Conservation (phyloP, 2,113 vertebrate genomes). For the Gasterosteus aculeatus region DNA sequence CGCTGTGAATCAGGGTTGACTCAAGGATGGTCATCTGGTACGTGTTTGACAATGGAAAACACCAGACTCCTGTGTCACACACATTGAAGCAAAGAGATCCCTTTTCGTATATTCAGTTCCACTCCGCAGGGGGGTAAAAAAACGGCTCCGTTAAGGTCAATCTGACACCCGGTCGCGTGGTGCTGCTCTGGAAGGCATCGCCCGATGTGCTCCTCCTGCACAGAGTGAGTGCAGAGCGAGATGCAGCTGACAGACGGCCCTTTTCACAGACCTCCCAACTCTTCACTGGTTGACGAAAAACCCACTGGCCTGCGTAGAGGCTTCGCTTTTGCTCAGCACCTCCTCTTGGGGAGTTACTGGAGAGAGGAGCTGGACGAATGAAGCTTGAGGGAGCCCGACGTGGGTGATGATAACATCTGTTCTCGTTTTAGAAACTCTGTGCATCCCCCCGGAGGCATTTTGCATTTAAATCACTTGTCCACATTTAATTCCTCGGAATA, state of each 20-base stretch:
- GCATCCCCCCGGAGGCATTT: slow-evolving; percentile 1
- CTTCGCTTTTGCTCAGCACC: neutral
- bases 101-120: slow-evolving; percentile 62
- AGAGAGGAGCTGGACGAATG: neutral
- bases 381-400: neutral
- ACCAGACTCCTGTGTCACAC: slow-evolving; percentile 77
- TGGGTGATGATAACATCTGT: slow-evolving; percentile 33
- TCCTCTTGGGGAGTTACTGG: neutral
- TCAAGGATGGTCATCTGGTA: slow-evolving; percentile 84
- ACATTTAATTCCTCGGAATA: slow-evolving; percentile 1
- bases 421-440: slow-evolving; percentile 21
- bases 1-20: slow-evolving; percentile 77
- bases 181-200: slow-evolving; percentile 54
- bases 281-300: slow-evolving; percentile 48
- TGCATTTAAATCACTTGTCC: slow-evolving; percentile 5
- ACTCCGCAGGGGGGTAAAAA: slow-evolving; percentile 55
- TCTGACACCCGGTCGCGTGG: slow-evolving; percentile 65
- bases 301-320: neutral
- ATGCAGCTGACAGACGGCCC: slow-evolving; percentile 60
- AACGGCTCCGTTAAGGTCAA: slow-evolving; percentile 46
- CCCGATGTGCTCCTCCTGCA: slow-evolving; percentile 60
- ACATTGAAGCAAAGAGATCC: slow-evolving; percentile 79
- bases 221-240: slow-evolving; percentile 64
- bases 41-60: slow-evolving; percentile 77
- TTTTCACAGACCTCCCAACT: slow-evolving; percentile 77